Evolutionary conservation across 2,797 vertebrate species (phyloP).

Genomic region (Nasua narica): DNA sequence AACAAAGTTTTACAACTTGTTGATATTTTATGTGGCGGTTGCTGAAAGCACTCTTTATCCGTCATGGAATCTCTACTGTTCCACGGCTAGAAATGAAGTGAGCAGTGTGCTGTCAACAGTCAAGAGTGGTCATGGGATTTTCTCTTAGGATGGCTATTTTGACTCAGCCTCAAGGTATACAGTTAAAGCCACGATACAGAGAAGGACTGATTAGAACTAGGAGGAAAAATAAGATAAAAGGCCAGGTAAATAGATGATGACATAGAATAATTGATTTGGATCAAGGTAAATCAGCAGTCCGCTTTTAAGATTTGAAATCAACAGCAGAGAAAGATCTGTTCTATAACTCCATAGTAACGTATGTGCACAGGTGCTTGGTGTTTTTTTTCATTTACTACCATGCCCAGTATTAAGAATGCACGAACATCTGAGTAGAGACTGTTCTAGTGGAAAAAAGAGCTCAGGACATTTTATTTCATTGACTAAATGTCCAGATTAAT

Average conservation of each 20-base stretch:
- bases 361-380: not conserved
- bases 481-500: slow-evolving; percentile 48
- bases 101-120: not conserved
- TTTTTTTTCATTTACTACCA: not conserved
- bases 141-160: not conserved
- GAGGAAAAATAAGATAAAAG: not conserved
- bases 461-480: slow-evolving; percentile 37
- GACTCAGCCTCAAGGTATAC: not conserved
- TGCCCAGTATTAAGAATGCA: not conserved
- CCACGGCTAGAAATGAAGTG: not conserved
- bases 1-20: not conserved
- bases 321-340: not conserved
- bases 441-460: not conserved
- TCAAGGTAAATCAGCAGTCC: not conserved
- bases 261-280: not conserved
- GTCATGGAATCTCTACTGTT: not conserved
- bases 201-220: not conserved
- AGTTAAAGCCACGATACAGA: not conserved
- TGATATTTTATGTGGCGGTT: not conserved
- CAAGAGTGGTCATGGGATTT: not conserved
- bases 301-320: slow-evolving; percentile 2
- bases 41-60: not conserved
- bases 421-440: not conserved
- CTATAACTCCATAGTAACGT: not conserved
- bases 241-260: not conserved